phyloP scores from a whole-genome alignment of 1,140 invertebrate genomes.

The Lamellibrachia luymesi region DNA sequence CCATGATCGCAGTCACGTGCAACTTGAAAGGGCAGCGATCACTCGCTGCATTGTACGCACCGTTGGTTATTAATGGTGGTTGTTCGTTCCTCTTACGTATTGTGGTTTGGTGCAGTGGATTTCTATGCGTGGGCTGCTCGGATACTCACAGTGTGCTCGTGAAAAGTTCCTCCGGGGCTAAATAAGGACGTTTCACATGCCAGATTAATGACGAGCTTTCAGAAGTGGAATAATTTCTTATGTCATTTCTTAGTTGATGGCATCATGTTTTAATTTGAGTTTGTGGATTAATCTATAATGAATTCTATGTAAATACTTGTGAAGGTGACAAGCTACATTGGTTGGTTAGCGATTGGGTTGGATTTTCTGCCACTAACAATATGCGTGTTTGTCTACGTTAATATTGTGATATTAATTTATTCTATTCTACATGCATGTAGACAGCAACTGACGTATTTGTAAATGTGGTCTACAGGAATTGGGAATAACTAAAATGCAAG shows the following conservation, averaged over 20 bases:
- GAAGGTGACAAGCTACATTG: not conserved
- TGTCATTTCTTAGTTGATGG: not conserved
- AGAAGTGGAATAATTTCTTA: not conserved
- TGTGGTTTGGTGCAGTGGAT: not conserved
- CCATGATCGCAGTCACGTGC: not conserved
- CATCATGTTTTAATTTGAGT: not conserved
- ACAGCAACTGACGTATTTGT: too few relatives aligned
- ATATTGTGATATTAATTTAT: too few relatives aligned
- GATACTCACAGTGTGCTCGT: not conserved
- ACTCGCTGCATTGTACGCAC: not conserved
- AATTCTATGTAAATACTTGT: too few relatives aligned
- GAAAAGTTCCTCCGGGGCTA: not conserved
- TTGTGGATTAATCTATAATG: too few relatives aligned
- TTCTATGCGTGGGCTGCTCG: not conserved
- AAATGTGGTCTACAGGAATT: too few relatives aligned
- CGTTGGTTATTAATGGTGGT: not conserved
- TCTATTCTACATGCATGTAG: too few relatives aligned
- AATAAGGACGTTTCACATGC: not conserved
- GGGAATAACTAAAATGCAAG: too few relatives aligned
- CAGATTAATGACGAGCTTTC: too few relatives aligned
- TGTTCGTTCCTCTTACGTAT: not conserved
- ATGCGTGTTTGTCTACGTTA: too few relatives aligned
- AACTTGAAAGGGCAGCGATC: not conserved
- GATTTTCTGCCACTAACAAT: too few relatives aligned
- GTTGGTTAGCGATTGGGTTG: not conserved